Conservation (phyloP, 2,113 vertebrate species). For the Austrofundulus limnaeus region DNA sequence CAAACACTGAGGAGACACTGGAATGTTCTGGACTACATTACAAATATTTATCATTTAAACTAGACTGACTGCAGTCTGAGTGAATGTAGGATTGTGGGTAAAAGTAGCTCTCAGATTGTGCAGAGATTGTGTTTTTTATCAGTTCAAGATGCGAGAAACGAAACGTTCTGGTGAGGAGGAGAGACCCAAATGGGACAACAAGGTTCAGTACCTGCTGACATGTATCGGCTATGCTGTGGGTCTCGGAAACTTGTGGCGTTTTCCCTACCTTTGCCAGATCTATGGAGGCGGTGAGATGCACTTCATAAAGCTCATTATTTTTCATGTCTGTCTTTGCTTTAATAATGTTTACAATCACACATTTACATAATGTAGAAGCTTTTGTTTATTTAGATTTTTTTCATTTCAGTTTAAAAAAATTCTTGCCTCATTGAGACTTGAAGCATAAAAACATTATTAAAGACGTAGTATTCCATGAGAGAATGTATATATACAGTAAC, state of each 20-base stretch:
- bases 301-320: too few relatives aligned
- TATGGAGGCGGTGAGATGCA: slow-evolving; percentile 84
- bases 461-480: too few relatives aligned
- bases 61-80: not conserved
- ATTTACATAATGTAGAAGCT: too few relatives aligned
- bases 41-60: not conserved
- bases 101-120: not conserved
- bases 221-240: slow-evolving; percentile 87
- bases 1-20: not conserved
- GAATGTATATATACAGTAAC: too few relatives aligned
- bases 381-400: too few relatives aligned
- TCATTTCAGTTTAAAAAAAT: too few relatives aligned
- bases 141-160: slow-evolving; percentile 35
- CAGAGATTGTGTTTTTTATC: not conserved
- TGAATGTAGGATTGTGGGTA: not conserved
- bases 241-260: slow-evolving; percentile 89
- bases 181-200: slow-evolving; percentile 87
- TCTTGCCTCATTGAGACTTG: too few relatives aligned
- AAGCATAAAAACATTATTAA: too few relatives aligned
- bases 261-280: slow-evolving; percentile 88
- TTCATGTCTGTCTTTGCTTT: too few relatives aligned
- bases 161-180: slow-evolving; percentile 42
- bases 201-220: slow-evolving; percentile 86
- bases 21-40: not conserved
- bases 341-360: too few relatives aligned